Base-by-base conservation (phyloP, 1,140 invertebrate species). In the Colletes latitarsis region DNA sequence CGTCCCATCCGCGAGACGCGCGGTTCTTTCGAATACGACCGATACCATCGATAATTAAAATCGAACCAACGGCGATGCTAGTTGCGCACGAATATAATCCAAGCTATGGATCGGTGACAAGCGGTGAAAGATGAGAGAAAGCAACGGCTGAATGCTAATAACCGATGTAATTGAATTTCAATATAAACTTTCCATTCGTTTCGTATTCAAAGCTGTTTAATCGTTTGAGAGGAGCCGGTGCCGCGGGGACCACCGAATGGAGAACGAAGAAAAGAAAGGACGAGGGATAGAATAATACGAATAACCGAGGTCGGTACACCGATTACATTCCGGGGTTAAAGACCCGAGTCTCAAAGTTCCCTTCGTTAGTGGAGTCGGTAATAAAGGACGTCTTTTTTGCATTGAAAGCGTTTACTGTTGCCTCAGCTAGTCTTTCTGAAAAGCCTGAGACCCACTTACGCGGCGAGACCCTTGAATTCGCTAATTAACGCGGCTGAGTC, bases 361-460 rank as follows among this genome's bases (percentile, higher is more conserved):
- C 76, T 82, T 86, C 80, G 62, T 86, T 82, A 75, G 70, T 30
- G 12, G 76, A 81, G 62, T 30, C 69, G 39, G 64, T 81, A 73
- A 86, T 81, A 87, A 83, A 81, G 73, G 62, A 67, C 63, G 82
- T n/a, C 88, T 96, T 83, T 85, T 75, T 83, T 81, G 73, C 70
- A 77, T 82, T 58, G 67, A 84, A 84, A 87, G 78, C 78, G 81
- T 85, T 87, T 79, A 82, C 68, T 57, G 83, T 63, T 58, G 64
- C 39, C 77, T 55, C 67, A 43, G 82, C 67, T 77, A 63, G 73
- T 77, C 66, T 75, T 30, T 43, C 76, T 69, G 41, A 66, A 68
- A 63, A 52, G 30, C 60, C 53, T 46, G 62, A 75, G 69, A 86
- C 63, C 74, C 82, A 78, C 82, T 86, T 75, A 71, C 21, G 52